Base-by-base conservation (phyloP, 1,140 invertebrate species). In the Saccostrea cuccullata region DNA sequence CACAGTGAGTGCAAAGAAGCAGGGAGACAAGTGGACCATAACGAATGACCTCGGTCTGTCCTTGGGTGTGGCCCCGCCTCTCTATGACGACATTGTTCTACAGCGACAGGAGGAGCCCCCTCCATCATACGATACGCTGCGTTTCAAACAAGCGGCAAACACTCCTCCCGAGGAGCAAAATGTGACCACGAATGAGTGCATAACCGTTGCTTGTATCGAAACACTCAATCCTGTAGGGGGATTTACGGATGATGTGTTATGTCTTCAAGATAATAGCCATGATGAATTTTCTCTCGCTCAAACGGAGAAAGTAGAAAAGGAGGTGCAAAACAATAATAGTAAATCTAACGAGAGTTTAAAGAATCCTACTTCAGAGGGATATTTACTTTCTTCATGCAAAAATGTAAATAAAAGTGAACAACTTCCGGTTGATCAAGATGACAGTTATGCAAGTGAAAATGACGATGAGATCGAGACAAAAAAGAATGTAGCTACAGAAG, bases 81-180 rank as follows among this genome's bases (percentile, higher is more conserved):
- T 82, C 2, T 89, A 89, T 86, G 89, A 89, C 60, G 89, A 89
- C 55, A 86, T 87, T 67, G 84, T 89, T 17, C 60, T 40, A 56
- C 64, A 60, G 13, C 70, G 67, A 5, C 23, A 60, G n/a, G 86
- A 87, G n/a, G 89, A 86, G 30, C 86, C 89, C 15, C 89, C 89
- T 0, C 89, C 89, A 13, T 86, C 89, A 17, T 89, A 89, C 64
- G 89, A 89, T 47, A 85, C 87, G 8, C 26, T 77, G 12, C 70
- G 26, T 15, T 77, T 77, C 70, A 77, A 36, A 26, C 70, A 77
- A 36, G 26, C 70, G 26, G 12, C 70, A 11, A 36, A 77, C 70
- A 36, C 12, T 23, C 5, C 23, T n/a, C 15, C 60, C 6, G 23
- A 77, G 30, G 70, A 77, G 30, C 26, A 77, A 40, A 77, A 30